phyloP scores from a whole-genome alignment of 2,888 invertebrate species.

The Poecilus cupreus region DNA sequence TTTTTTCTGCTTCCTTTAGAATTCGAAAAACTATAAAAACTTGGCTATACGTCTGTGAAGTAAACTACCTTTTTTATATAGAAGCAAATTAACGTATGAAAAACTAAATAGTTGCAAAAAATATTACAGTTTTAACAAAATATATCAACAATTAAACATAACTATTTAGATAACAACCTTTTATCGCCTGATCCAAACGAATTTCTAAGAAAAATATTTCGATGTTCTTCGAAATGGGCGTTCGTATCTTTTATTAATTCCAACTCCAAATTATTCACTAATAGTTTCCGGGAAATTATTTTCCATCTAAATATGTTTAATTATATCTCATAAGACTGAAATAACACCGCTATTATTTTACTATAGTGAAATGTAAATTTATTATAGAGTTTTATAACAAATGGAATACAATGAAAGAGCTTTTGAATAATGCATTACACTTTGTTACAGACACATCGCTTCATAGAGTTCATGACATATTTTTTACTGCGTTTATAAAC shows the following conservation, averaged over 20 bases:
- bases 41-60: no score
- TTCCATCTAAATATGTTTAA: neutral
- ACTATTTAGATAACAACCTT: neutral
- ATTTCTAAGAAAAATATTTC: neutral
- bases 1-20: no score
- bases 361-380: constrained; percentile 31
- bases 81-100: neutral
- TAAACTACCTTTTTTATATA: neutral
- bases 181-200: neutral
- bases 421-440: constrained; percentile 35
- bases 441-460: constrained; percentile 4
- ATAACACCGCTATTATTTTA: neutral
- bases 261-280: neutral
- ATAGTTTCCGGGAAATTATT: neutral
- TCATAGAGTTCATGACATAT: constrained; percentile 27
- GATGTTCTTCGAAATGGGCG: neutral
- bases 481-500: constrained; percentile 10
- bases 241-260: neutral
- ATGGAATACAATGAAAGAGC: constrained; percentile 35
- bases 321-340: neutral
- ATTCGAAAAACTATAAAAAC: no score
- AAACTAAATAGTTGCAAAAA: neutral
- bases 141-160: neutral
- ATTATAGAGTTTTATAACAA: constrained; percentile 24
- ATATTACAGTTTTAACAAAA: neutral